A percentile compares a stretch with the other conserved stretches of the same genome.
phyloP scores from a whole-genome alignment of 2,113 vertebrate species.

The Saguinus midas region DNA sequence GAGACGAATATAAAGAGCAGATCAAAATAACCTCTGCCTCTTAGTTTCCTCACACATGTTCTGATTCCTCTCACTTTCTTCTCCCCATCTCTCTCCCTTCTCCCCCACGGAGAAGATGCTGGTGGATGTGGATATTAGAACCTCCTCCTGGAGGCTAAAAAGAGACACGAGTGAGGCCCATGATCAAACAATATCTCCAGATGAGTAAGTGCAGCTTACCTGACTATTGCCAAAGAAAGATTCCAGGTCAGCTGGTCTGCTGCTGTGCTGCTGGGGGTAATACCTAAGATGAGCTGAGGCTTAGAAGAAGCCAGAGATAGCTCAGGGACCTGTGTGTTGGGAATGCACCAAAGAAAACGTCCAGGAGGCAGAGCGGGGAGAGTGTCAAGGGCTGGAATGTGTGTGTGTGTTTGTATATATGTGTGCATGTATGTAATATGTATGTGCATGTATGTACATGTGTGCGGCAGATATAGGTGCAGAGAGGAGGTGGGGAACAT shows the following conservation, averaged over 20 bases:
- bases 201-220: not conserved
- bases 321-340: not conserved
- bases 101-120: not conserved
- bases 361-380: not conserved
- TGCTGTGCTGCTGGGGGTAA: not conserved
- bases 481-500: no score
- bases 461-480: not conserved
- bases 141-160: not conserved
- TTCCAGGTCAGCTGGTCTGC: not conserved
- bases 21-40: slow-evolving; percentile 22
- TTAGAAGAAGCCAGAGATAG: not conserved
- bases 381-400: not conserved
- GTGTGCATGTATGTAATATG: not conserved
- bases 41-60: not conserved
- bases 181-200: not conserved
- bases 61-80: slow-evolving; percentile 9
- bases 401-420: not conserved
- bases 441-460: not conserved
- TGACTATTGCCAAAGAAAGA: not conserved
- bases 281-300: not conserved
- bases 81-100: not conserved
- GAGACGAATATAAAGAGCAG: not conserved
- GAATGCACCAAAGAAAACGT: not conserved
- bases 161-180: not conserved
- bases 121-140: not conserved